Base-by-base conservation (phyloP, 2,113 vertebrate species). In the Seriola aureovittata region DNA sequence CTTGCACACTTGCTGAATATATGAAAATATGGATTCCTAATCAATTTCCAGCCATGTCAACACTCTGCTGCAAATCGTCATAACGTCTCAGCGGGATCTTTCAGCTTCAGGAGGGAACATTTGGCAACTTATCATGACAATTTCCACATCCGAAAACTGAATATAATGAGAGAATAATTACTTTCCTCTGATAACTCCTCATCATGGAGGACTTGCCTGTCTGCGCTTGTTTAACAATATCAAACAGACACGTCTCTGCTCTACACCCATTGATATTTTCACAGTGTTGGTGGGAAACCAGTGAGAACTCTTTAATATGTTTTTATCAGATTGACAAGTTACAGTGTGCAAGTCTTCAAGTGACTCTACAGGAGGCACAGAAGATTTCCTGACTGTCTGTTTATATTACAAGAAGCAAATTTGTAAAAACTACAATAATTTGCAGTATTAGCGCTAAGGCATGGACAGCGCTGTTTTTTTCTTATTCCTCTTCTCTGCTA, bases 31-130 rank as follows among this genome's bases (percentile, higher is more conserved):
- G 14, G 75, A 78, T 71, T 75, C 17, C 60, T 75, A 88, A 92
- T 90, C 84, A 81, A 92, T 90, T 90, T 78, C 46, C 71, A 60
- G 38, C 60, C 75, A 75, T 73, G 78, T 84, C 90, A 86, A 70
- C 67, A 75, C 63, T 73, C 70, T 8, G 64, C 78, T 72, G 52
- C 76, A 82, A 75, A 87, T 74, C 13, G 16, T 84, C 72, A 13
- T 19, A 70, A 25, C 44, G 11, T 63, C 90, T 86, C 89, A 68
- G 77, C 86, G 12, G 84, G 86, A 88, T 58, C 8, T 63, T 14
- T 52, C 44, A 1, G 59, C 36, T 73, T 88, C 71, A 74, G 63
- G 50, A 72, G 71, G 63, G n/a, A 54, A 70, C 12, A 29, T 82
- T 80, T 81, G 81, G 63, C 59, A 85, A 81, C 67, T 62, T 62